Evolutionary conservation across 1,140 invertebrate species (phyloP), one percentile per base, ranked within the genome.

Genomic region (Cataglyphis hispanica): DNA sequence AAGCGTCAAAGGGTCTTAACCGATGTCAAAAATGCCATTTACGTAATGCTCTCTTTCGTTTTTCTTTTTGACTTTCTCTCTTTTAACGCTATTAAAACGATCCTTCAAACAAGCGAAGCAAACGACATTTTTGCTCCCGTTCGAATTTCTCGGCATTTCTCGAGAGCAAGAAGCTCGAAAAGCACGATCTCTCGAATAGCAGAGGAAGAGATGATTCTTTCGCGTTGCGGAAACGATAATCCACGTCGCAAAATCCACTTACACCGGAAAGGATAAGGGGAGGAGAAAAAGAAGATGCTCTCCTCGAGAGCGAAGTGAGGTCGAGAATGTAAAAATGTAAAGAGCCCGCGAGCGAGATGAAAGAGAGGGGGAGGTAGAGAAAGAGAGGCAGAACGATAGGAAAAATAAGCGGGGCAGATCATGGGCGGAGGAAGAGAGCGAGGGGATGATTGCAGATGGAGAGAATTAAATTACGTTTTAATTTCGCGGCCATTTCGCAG

Each of bases 401-500:
- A 61, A 7, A 22, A 53, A 37, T 25, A 19, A 50, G 16, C 34
- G 58, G 5, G 50, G 56, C 27, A 27, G 61, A 43, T 31, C 13
- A 34, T 27, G 11, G 58, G 16, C 31, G 60, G 56, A 27, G 66
- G 16, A 58, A 67, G 72, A 67, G 31, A 31, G 19, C 16, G 40
- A 25, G 22, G n/a, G 34, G 53, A 11, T n/a, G 37, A 67, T 22
- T 61, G 69, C 11, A 46, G 61, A 64, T 85, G 87, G 87, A 87
- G 88, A 86, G 91, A 93, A 94, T 94, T 93, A 94, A 94, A 94
- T 94, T 93, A 94, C 94, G 90, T 94, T 94, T 94, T 94, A 94
- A 94, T 94, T 94, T 94, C 94, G 92, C 91, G 90, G 91, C 89
- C 91, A 93, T 94, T 94, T 93, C 91, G 87, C 74, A 91, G 88